phyloP scores from a whole-genome alignment of 2,113 vertebrate genomes.

The human region DNA sequence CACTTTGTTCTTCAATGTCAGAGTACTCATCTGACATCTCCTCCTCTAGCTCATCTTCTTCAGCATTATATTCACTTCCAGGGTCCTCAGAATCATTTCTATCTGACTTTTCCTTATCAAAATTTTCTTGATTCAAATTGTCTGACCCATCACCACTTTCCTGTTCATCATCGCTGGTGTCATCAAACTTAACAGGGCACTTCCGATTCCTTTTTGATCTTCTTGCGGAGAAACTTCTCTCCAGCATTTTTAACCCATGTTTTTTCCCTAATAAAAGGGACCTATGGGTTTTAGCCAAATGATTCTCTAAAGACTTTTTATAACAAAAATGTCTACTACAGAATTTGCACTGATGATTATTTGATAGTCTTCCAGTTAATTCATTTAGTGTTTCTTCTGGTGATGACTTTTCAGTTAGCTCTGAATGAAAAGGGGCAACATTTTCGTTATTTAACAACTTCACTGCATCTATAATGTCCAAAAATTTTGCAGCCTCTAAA shows the following conservation, averaged over 20 bases:
- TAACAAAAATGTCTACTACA: slow-evolving; percentile 87
- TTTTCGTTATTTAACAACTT: slow-evolving; percentile 90
- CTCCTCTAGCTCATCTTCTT: slow-evolving; percentile 79
- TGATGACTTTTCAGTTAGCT: slow-evolving; percentile 70
- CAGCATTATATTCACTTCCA: slow-evolving; percentile 83
- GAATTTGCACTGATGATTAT: slow-evolving; percentile 83
- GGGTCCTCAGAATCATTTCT: slow-evolving; percentile 82
- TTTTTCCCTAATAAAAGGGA: slow-evolving; percentile 75
- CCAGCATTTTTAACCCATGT: slow-evolving; percentile 83
- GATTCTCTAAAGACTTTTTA: slow-evolving; percentile 89
- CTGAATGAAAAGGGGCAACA: slow-evolving; percentile 72
- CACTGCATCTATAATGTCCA: slow-evolving; percentile 96
- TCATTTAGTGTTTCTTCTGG: slow-evolving; percentile 78
- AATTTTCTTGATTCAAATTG: slow-evolving; percentile 77
- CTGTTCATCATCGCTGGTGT: slow-evolving; percentile 82
- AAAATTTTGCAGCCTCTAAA: slow-evolving; percentile 93
- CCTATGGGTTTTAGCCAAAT: slow-evolving; percentile 86
- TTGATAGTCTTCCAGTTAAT: slow-evolving; percentile 79
- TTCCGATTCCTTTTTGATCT: slow-evolving; percentile 90
- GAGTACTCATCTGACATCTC: slow-evolving; percentile 83
- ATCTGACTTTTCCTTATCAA: slow-evolving; percentile 80
- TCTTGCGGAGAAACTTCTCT: slow-evolving; percentile 83
- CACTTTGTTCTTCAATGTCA: slow-evolving; percentile 81
- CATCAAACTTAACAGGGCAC: slow-evolving; percentile 88
- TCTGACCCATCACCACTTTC: slow-evolving; percentile 81